Percentiles rank a stretch among this genome's conserved stretches.
Evolutionary conservation across 2,797 vertebrate species (phyloP).

Genomic region (Falco columbarius): DNA sequence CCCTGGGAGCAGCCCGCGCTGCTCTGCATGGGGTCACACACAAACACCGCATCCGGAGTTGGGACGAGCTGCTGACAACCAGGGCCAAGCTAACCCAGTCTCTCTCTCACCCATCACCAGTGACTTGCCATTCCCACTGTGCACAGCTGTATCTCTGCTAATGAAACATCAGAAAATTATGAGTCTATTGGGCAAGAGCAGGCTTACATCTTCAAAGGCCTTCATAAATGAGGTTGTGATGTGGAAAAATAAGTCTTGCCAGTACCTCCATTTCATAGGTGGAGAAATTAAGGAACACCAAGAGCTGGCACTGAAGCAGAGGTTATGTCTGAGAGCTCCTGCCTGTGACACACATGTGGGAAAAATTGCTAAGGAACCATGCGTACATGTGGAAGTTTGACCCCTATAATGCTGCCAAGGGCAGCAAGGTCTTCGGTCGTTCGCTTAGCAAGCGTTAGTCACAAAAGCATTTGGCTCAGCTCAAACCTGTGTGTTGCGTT

Average conservation of each 20-base stretch:
- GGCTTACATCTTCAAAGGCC: not conserved
- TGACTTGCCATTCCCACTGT: not conserved
- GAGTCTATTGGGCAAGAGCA: not conserved
- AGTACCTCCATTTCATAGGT: not conserved
- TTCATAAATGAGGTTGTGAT: not conserved
- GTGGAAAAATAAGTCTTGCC: not conserved
- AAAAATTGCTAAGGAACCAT: not conserved
- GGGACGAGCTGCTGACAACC: not conserved
- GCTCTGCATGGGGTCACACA: not conserved
- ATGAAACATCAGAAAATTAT: not conserved
- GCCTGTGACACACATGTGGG: not conserved
- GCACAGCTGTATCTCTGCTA: not conserved
- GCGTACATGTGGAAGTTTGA: not conserved
- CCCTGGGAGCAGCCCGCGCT: not conserved
- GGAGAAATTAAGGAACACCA: not conserved
- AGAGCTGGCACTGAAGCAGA: not conserved
- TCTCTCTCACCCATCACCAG: not conserved
- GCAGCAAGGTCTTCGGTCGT: not conserved
- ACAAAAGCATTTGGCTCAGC: constrained; percentile 23
- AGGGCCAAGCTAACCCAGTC: not conserved
- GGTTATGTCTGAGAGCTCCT: not conserved
- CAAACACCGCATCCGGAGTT: not conserved
- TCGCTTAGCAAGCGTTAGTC: constrained; percentile 21
- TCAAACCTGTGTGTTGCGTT: not conserved
- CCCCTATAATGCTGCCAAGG: constrained; percentile 25